phyloP scores from a whole-genome alignment of 1,140 invertebrate species.

The Aphis craccivora region DNA sequence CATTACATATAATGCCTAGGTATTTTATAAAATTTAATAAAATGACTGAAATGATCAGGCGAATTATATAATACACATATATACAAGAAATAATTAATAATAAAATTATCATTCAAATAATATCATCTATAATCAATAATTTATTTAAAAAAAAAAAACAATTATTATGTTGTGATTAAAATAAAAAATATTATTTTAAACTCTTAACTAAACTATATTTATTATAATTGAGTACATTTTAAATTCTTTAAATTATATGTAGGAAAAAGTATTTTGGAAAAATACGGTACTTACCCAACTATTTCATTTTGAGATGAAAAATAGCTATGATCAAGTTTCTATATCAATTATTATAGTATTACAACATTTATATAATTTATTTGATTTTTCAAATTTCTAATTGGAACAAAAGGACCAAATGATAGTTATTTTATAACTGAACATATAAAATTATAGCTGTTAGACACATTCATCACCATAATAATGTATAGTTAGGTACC shows the following conservation, averaged over 20 bases:
- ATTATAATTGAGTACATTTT: not conserved
- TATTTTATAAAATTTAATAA: too few relatives aligned
- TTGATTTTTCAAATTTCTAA: slow-evolving; percentile 18
- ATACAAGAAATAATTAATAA: not conserved
- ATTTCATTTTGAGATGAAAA: not conserved
- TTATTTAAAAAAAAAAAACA: not conserved
- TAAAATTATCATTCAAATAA: not conserved
- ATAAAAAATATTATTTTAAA: not conserved
- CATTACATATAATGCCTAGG: too few relatives aligned
- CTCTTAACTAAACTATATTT: not conserved
- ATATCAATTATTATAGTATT: not conserved
- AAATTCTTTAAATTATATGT: not conserved
- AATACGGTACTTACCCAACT: not conserved
- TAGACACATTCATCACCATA: not conserved
- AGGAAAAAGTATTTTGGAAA: not conserved
- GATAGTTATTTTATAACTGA: not conserved
- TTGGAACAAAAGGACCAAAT: not conserved
- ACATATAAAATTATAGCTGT: not conserved
- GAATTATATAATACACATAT: not conserved
- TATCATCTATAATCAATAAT: not conserved
- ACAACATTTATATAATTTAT: not conserved
- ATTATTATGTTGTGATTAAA: not conserved
- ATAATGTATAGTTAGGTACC: not conserved
- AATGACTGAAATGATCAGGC: too few relatives aligned
- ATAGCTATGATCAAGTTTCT: not conserved